Evolutionary conservation across 2,888 invertebrate species (phyloP), one percentile per base, ranked within the genome.

Genomic region (Eilema depressum): DNA sequence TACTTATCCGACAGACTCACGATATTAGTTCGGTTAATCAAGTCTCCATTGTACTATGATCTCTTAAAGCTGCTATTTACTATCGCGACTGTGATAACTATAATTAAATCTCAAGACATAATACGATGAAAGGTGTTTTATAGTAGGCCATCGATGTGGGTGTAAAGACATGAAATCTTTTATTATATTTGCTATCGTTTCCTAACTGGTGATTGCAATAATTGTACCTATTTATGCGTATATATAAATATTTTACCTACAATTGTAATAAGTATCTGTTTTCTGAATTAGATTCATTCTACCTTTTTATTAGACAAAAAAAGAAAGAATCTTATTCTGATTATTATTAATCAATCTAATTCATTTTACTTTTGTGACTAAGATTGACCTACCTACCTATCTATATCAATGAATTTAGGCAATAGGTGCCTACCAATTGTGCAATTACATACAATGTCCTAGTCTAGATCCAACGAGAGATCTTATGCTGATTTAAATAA

Each of bases 41-140:
- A n/a, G 53, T 53, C n/a, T n/a, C 53, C 53, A n/a, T 10, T 53
- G 53, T 20, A 53, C n/a, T n/a, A 10, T 11, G 25, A 63, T 41
- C 63, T 41, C 63, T 41, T 25, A 25, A 23, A 23, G 20, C 17
- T 63, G 33, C 37, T 37, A 25, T 41, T 63, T 25, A 41, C 41
- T 41, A 26, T 17, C 28, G 11, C 28, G 26, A 59, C 26, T 59
- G 59, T 59, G 33, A 62, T 23, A 61, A 23, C 23, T 23, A 63
- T 37, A 41, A 20, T 41, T 10, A 41, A 63, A 63, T 63, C 62
- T 41, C 63, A 63, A 25, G 25, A 20, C 20, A 41, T 63, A 37
- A 63, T 41, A 63, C 25, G 41, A 63, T 63, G 8, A 41, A 63
- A 26, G 20, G 20, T 63, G 63, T 25, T 25, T 63, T 41, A 63